Evolutionary conservation across 2,888 invertebrate genomes (phyloP).

Genomic region (Hanleya hanleyi): DNA sequence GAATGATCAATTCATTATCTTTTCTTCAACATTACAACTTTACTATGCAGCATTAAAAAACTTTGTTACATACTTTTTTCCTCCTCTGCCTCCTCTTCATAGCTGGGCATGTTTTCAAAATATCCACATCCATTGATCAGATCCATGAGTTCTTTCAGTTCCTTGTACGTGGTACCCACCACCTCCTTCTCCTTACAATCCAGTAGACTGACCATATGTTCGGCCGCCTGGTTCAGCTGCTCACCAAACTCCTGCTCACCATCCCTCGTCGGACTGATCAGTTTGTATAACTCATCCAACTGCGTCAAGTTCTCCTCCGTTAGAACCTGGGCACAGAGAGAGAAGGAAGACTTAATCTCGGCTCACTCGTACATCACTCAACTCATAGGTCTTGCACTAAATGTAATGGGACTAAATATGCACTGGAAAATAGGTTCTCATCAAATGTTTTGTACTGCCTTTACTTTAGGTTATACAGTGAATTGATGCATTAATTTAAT

Average conservation of each 20-base stretch:
- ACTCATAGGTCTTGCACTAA: too few species aligned
- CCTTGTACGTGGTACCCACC: slow-evolving; percentile 82
- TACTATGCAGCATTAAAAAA: too few species aligned
- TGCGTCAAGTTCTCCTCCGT: slow-evolving; percentile 84
- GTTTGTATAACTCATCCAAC: slow-evolving; percentile 84
- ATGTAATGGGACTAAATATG: too few species aligned
- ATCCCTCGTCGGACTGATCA: slow-evolving; percentile 80
- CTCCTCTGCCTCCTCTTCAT: slow-evolving; percentile 65
- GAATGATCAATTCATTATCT: too few species aligned
- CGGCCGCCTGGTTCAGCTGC: slow-evolving; percentile 85
- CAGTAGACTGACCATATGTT: slow-evolving; percentile 86
- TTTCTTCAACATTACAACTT: too few species aligned
- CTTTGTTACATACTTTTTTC: neutral
- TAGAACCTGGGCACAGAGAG: slow-evolving; percentile 76
- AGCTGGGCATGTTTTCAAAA: slow-evolving; percentile 79
- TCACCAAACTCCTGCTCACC: slow-evolving; percentile 76
- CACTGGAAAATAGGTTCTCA: too few species aligned
- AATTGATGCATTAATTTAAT: too few species aligned
- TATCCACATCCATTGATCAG: slow-evolving; percentile 88
- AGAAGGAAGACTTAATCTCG: slow-evolving; percentile 7
- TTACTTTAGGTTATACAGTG: too few species aligned
- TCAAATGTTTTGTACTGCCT: too few species aligned
- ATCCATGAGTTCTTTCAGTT: slow-evolving; percentile 85
- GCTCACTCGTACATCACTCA: too few species aligned
- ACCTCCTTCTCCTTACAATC: slow-evolving; percentile 90